phyloP scores from a whole-genome alignment of 2,888 invertebrate species.

The Sthenelais limicola region DNA sequence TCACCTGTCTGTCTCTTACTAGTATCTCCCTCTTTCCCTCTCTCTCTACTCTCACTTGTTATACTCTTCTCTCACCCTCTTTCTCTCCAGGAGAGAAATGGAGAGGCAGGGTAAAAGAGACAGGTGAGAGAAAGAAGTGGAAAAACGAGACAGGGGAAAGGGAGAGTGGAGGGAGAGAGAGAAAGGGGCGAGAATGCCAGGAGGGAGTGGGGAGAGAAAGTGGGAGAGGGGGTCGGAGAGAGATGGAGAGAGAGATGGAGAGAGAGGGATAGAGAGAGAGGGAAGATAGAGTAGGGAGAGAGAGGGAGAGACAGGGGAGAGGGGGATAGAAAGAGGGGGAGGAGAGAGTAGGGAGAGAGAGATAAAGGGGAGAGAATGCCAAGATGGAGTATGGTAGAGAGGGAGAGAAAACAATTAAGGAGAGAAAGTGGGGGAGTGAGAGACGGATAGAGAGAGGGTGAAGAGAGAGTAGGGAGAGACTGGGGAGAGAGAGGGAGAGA shows the following conservation, averaged over 20 bases:
- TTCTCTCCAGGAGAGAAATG: neutral
- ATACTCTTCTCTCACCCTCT: too few species aligned
- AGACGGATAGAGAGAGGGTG: too few species aligned
- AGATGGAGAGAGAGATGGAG: constrained; percentile 16
- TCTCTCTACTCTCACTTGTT: too few species aligned
- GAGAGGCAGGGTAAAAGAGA: neutral
- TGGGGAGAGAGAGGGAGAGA: constrained; percentile 1
- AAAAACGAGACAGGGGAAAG: too few species aligned
- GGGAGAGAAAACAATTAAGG: neutral
- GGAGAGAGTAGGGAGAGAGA: neutral
- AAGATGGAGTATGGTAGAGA: too few species aligned
- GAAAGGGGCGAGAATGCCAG: neutral
- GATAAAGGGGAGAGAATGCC: neutral
- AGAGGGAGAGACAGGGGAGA: neutral
- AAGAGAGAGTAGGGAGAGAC: neutral
- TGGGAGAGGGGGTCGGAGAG: neutral
- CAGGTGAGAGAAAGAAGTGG: neutral
- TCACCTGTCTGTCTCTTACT: neutral
- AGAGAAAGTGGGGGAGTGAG: neutral
- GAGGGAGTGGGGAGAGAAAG: neutral
- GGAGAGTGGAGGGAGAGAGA: constrained; percentile 2
- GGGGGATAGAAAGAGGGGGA: constrained; percentile 8
- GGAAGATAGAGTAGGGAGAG: neutral
- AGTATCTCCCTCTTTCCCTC: too few species aligned
- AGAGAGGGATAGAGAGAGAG: constrained; percentile 6